Conservation (phyloP, 2,113 vertebrate genomes). For the Calypte anna region DNA sequence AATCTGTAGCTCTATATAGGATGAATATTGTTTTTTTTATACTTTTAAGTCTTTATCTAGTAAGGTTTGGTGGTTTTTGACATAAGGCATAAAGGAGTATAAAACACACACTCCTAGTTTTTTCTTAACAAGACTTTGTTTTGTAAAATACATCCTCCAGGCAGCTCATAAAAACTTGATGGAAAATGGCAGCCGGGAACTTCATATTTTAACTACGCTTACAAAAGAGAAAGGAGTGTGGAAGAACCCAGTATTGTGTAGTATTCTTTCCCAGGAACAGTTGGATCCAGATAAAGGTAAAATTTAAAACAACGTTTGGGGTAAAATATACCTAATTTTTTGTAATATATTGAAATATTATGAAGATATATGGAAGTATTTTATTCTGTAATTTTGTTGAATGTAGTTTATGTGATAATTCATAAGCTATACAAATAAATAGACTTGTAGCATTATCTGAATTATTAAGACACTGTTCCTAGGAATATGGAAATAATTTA, state of each 20-base stretch:
- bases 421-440: background rate
- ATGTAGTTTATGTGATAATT: background rate
- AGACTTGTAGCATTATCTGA: background rate
- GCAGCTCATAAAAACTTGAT: constrained; percentile 84
- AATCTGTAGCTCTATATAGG: background rate
- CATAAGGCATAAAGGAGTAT: background rate
- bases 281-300: constrained; percentile 85
- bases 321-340: background rate
- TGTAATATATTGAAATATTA: background rate
- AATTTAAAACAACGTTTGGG: background rate
- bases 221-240: constrained; percentile 87
- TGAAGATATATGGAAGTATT: background rate
- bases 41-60: background rate
- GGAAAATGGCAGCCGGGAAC: constrained; percentile 86
- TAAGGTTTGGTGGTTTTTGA: background rate
- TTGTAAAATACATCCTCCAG: constrained; percentile 73
- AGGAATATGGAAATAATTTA: background rate
- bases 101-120: background rate
- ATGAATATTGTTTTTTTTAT: background rate
- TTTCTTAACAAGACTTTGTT: constrained; percentile 28
- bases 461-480: background rate
- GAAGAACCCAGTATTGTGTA: constrained; percentile 83
- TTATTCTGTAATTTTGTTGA: background rate
- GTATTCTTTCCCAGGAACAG: constrained; percentile 83
- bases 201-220: constrained; percentile 83